These are phyloP conservation scores for Tetragonula clypearis DNA, from an alignment of 1,140 invertebrate species.

Conservation along the genomic window DNA sequence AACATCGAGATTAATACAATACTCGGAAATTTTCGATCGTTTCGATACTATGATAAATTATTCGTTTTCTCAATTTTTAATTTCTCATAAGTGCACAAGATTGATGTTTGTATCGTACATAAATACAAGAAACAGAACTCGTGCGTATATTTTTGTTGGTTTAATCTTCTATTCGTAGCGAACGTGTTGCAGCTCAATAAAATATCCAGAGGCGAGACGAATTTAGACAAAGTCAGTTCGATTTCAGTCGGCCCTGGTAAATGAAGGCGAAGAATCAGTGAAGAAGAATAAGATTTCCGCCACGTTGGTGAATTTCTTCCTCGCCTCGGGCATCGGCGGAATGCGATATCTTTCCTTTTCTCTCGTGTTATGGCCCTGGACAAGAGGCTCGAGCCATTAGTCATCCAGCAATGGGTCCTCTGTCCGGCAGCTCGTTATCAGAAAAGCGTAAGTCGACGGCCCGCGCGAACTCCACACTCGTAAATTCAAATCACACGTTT, in stretches of 20 bases:
- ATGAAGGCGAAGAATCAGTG: not conserved
- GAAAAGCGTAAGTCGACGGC: constrained; percentile 56
- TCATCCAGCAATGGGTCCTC: constrained; percentile 64
- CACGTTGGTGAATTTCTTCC: constrained; percentile 35
- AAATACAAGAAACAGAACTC: not conserved
- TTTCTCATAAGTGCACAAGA: too few species aligned
- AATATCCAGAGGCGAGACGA: too few species aligned
- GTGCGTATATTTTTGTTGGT: not conserved
- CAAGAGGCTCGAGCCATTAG: constrained; percentile 59
- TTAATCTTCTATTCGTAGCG: not conserved
- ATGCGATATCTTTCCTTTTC: constrained; percentile 47
- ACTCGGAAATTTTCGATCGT: too few species aligned
- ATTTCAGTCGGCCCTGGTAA: not conserved
- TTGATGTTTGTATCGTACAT: not conserved
- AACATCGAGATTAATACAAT: too few species aligned
- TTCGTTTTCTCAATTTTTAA: too few species aligned
- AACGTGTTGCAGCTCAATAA: not conserved
- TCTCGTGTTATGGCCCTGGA: constrained; percentile 3
- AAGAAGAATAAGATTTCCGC: constrained; percentile 6
- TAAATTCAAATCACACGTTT: constrained; percentile 57
- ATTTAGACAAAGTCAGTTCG: not conserved
- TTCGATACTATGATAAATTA: too few species aligned
- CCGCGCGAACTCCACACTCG: constrained; percentile 54
- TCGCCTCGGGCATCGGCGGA: constrained; percentile 57
- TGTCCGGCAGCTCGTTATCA: constrained; percentile 59